Conservation (phyloP, 2,888 invertebrate species). For the Pogonocherus hispidulus region DNA sequence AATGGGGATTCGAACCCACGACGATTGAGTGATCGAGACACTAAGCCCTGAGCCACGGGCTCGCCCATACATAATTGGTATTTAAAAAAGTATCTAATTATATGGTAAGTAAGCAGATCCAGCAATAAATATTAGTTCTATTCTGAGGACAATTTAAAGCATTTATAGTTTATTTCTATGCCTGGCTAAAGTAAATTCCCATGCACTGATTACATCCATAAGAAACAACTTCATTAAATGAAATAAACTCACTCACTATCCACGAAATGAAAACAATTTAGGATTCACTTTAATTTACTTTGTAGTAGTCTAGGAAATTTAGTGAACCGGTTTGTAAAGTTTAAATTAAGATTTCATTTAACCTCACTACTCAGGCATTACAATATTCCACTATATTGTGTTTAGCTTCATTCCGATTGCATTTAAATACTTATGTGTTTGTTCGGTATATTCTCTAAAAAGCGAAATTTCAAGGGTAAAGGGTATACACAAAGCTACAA, state of each 20-base stretch:
- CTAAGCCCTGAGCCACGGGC: no score
- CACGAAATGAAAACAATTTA: constrained; percentile 55
- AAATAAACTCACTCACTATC: constrained; percentile 47
- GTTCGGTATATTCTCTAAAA: neutral
- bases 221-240: constrained; percentile 48
- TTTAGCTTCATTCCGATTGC: constrained; percentile 25
- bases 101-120: no score
- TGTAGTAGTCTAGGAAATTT: constrained; percentile 53
- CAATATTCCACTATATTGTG: constrained; percentile 29
- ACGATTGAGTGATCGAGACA: no score
- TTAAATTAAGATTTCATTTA: constrained; percentile 49
- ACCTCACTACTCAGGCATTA: constrained; percentile 29
- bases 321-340: constrained; percentile 54
- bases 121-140: neutral
- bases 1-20: no score
- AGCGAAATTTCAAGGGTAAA: no score
- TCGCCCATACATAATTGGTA: no score
- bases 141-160: neutral
- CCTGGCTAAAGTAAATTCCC: neutral
- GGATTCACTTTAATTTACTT: constrained; percentile 55
- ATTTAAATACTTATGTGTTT: constrained; percentile 14
- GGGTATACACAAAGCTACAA: no score
- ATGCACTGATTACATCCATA: constrained; percentile 35
- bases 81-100: no score
- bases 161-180: neutral